A percentile compares a stretch with the other conserved stretches of the same genome.
phyloP scores from a whole-genome alignment of 37 sponge, comb jelly and placozoan species.

The Cladorhizidae sp. region DNA sequence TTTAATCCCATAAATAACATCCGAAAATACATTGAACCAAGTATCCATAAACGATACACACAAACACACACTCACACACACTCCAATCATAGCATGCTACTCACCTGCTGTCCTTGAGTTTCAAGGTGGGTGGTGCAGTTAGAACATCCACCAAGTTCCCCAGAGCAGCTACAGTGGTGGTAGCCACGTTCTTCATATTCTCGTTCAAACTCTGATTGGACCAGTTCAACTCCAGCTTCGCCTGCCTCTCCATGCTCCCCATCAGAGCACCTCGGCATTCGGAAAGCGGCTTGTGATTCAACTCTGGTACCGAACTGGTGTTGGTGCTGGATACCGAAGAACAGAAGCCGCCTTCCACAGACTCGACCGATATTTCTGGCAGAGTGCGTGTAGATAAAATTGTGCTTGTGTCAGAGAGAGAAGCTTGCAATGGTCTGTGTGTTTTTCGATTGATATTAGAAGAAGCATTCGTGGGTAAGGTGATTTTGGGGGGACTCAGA shows the following conservation, averaged over 20 bases:
- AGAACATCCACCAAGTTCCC: conserved; percentile 18
- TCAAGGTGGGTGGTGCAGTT: too few relatives aligned
- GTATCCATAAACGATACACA: too few relatives aligned
- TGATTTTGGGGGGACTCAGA: too few relatives aligned
- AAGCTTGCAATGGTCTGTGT: background rate
- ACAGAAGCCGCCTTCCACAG: background rate
- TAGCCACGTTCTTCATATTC: conserved; percentile 20
- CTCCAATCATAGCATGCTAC: too few relatives aligned
- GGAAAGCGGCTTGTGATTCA: too few relatives aligned
- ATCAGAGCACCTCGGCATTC: background rate
- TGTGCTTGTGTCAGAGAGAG: background rate
- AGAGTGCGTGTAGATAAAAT: background rate
- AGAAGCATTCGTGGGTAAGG: too few relatives aligned
- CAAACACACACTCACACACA: too few relatives aligned
- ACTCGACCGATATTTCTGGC: background rate
- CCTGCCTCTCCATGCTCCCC: background rate
- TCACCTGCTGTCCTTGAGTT: too few relatives aligned
- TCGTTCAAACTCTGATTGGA: background rate
- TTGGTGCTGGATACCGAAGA: background rate
- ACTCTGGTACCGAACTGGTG: too few relatives aligned
- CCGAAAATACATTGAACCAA: too few relatives aligned
- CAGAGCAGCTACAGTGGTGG: conserved; percentile 18
- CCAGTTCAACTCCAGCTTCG: conserved; percentile 5
- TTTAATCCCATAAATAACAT: too few relatives aligned
- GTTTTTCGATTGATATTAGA: too few relatives aligned